These are phyloP conservation scores for Orthosia gothica DNA, from an alignment of 2,888 invertebrate genomes.

Conservation along the genomic window DNA sequence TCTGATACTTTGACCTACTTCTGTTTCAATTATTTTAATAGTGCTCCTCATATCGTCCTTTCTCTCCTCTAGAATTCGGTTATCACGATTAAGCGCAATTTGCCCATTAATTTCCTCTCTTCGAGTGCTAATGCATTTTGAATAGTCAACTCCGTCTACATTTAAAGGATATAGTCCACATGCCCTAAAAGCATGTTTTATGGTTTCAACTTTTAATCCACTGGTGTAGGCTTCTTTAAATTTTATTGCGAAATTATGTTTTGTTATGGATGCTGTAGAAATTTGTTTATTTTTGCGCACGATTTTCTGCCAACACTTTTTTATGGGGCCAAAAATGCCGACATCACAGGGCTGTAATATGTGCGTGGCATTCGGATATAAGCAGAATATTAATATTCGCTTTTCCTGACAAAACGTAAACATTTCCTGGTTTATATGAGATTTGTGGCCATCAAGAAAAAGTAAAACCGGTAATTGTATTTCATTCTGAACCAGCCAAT, in stretches of 20 bases:
- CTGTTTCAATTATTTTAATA: constrained; percentile 35
- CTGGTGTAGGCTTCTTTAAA: constrained; percentile 27
- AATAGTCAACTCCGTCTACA: constrained; percentile 32
- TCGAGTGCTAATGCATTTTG: constrained; percentile 35
- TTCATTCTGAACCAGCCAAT: constrained; percentile 33
- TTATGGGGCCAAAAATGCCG: background rate
- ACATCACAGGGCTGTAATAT: constrained; percentile 33
- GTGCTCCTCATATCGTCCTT: constrained; percentile 29
- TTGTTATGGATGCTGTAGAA: constrained; percentile 21
- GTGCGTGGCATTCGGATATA: constrained; percentile 45
- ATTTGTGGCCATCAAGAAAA: constrained; percentile 48
- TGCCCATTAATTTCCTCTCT: constrained; percentile 31
- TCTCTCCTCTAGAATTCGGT: constrained; percentile 23
- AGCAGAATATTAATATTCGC: constrained; percentile 25
- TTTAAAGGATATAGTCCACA: constrained; percentile 38
- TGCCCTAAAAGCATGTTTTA: constrained; percentile 32
- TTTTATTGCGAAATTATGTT: constrained; percentile 30
- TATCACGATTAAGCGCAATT: constrained; percentile 4
- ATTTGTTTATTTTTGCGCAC: constrained; percentile 24
- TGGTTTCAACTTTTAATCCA: constrained; percentile 14
- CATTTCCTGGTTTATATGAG: constrained; percentile 38
- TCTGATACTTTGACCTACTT: constrained; percentile 13
- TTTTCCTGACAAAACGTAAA: constrained; percentile 39
- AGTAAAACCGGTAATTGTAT: constrained; percentile 38
- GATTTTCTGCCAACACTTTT: constrained; percentile 12